Conservation (phyloP, 2,797 vertebrate species). For the Falco cherrug region DNA sequence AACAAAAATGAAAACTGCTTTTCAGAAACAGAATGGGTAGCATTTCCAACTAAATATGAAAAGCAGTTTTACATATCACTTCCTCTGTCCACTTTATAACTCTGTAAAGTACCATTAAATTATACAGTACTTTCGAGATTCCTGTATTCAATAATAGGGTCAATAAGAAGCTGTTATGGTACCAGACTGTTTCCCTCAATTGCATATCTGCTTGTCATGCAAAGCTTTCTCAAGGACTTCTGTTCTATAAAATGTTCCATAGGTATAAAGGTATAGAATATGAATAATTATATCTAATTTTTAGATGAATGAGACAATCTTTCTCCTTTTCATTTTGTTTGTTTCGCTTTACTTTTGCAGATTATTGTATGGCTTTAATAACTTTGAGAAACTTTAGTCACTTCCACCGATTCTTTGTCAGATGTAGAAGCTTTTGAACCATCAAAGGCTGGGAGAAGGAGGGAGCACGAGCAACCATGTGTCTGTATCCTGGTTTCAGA, state of each 20-base stretch:
- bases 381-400: not conserved
- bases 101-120: not conserved
- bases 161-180: not conserved
- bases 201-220: not conserved
- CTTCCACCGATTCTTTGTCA: not conserved
- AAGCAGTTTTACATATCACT: not conserved
- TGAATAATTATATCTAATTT: not conserved
- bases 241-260: not conserved
- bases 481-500: not conserved
- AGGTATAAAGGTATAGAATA: not conserved
- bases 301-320: not conserved
- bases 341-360: not conserved
- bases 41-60: not conserved
- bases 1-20: not conserved
- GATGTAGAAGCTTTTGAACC: not conserved
- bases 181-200: not conserved
- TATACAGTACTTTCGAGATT: not conserved
- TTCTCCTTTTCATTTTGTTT: not conserved
- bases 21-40: not conserved
- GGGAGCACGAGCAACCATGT: not conserved
- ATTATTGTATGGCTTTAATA: not conserved
- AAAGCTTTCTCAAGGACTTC: not conserved
- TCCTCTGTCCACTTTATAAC: not conserved
- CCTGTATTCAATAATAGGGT: not conserved
- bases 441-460: not conserved